Base-by-base conservation (phyloP, 2,888 invertebrate genomes). In the Lithophane semibrunnea region DNA sequence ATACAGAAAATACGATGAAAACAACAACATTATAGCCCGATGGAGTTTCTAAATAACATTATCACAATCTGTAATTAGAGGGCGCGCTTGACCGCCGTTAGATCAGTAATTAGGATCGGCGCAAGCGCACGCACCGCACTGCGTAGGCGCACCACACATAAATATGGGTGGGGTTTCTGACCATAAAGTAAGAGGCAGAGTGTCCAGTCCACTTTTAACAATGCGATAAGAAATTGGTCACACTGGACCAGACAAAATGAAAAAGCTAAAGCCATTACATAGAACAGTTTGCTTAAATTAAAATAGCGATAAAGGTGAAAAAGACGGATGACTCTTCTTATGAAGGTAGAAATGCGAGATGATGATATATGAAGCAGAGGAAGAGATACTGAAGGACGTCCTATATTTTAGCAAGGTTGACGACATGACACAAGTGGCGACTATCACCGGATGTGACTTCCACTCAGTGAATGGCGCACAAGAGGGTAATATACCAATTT, bases 51-150 rank as follows among this genome's bases (percentile, higher is more conserved):
- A 88, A 83, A 87, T 83, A 88, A 85, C 83, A 77, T 83, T 83
- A 90, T 88, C 86, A 88, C 84, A 86, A 93, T 93, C 90, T 87
- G 91, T 91, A 93, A 94, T 93, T 94, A 93, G 78, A 93, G 90
- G 90, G 91, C 89, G 88, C 90, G 86, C 88, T 82, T 85, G 83
- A 86, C 83, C 79, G 89, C 91, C 90, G 92, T 93, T 93, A 92
- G 92, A 94, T 94, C 92, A 85, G 92, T 91, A 93, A 94, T 94
- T 93, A 93, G 92, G 92, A 93, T 92, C 92, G 80, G 91, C 92
- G 93, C 90, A 90, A 82, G 85, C 86, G 89, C 87, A 84, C 85
- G 84, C 72, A 75, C 73, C 49, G 74, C n/a, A 54, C 74, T 86
- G 88, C 88, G 87, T 88, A 86, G 89, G 88, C 88, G 88, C 86